These are phyloP conservation scores for Lasioglossum lativentre DNA, from an alignment of 2,888 invertebrate genomes.

Conservation along the genomic window DNA sequence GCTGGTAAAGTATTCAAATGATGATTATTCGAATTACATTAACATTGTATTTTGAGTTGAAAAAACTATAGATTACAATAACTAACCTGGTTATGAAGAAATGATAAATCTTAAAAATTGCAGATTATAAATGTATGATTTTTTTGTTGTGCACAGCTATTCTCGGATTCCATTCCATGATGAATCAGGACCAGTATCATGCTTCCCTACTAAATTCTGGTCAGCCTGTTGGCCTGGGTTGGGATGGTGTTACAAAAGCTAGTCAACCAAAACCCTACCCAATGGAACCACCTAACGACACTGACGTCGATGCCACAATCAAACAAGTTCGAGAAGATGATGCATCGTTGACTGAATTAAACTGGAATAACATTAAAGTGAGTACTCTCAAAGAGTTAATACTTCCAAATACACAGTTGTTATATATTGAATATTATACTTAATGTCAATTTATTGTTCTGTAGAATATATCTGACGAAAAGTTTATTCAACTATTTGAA, in stretches of 20 bases:
- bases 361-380: slow-evolving; percentile 99
- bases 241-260: slow-evolving; percentile 98
- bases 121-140: neutral
- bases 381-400: slow-evolving; percentile 33
- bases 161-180: slow-evolving; percentile 99
- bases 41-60: no score
- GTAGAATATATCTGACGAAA: slow-evolving; percentile 98
- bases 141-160: slow-evolving; percentile 89
- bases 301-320: slow-evolving; percentile 97
- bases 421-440: neutral
- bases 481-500: slow-evolving; percentile 95
- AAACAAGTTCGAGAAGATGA: slow-evolving; percentile 96
- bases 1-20: slow-evolving; percentile 88
- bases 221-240: slow-evolving; percentile 94
- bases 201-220: slow-evolving; percentile 97
- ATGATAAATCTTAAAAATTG: neutral
- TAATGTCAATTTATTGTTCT: slow-evolving; percentile 67
- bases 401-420: neutral
- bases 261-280: slow-evolving; percentile 96
- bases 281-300: slow-evolving; percentile 98
- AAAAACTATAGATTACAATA: no score
- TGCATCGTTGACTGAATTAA: slow-evolving; percentile 94
- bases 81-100: no score
- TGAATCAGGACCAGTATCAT: slow-evolving; percentile 99
- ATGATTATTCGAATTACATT: neutral